Conservation (phyloP, 1,140 invertebrate genomes). For the Drosophila grimshawi region DNA sequence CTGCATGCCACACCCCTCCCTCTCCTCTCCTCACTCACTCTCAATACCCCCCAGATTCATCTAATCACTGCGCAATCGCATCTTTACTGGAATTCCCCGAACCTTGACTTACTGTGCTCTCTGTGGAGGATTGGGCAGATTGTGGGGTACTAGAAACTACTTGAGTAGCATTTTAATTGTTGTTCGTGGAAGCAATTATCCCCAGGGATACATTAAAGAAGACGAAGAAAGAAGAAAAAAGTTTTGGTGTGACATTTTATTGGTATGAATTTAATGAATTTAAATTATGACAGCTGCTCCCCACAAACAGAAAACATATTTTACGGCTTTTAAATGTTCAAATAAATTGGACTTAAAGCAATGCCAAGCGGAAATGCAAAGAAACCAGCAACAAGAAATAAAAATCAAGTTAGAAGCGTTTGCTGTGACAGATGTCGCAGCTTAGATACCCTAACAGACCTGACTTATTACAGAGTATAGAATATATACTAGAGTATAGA, state of each 20-base stretch:
- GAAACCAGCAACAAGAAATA: slow-evolving; percentile 11
- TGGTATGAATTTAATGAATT: slow-evolving; percentile 75
- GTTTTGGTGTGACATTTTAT: slow-evolving; percentile 59
- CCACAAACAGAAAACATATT: slow-evolving; percentile 59
- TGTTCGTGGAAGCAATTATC: slow-evolving; percentile 73
- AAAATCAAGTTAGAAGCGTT: neutral
- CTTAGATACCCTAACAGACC: slow-evolving; percentile 2
- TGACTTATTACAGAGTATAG: too few species aligned
- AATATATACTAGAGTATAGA: too few species aligned
- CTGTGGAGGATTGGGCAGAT: neutral
- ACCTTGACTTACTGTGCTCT: slow-evolving; percentile 35
- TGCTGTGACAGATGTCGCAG: neutral
- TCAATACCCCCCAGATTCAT: neutral
- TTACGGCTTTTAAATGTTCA: slow-evolving; percentile 70
- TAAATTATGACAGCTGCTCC: slow-evolving; percentile 75
- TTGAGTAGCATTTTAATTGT: slow-evolving; percentile 76
- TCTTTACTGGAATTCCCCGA: slow-evolving; percentile 42
- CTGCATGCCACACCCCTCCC: slow-evolving; percentile 3
- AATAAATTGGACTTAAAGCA: slow-evolving; percentile 75
- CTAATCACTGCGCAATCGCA: slow-evolving; percentile 52
- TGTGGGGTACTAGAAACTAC: slow-evolving; percentile 38
- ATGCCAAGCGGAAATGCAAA: slow-evolving; percentile 72
- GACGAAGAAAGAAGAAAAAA: slow-evolving; percentile 20
- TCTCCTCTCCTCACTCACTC: neutral
- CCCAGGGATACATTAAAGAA: neutral